Evolutionary conservation across 2,113 vertebrate genomes (phyloP).

Genomic region (Corythoichthys haematopterus): DNA sequence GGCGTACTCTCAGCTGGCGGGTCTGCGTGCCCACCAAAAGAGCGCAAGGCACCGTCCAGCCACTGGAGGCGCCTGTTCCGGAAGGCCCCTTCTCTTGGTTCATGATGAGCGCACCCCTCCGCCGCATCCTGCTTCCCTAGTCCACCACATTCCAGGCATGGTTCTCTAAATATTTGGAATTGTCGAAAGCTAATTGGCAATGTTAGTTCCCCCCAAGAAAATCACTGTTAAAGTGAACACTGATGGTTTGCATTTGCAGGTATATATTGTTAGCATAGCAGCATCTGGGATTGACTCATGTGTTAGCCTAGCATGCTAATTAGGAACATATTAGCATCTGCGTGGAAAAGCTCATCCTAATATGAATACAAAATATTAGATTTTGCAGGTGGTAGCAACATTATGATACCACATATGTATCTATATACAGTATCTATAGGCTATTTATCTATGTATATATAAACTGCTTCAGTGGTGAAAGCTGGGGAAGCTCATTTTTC

Average conservation of each 20-base stretch:
- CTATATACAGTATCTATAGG: too few relatives aligned
- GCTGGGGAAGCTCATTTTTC: too few relatives aligned
- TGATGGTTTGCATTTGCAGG: not conserved
- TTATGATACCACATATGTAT: too few relatives aligned
- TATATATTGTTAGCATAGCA: not conserved
- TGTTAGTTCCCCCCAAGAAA: not conserved
- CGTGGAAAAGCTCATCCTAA: too few relatives aligned
- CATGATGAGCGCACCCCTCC: constrained; percentile 76
- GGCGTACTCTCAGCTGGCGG: constrained; percentile 93
- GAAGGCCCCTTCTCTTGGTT: constrained; percentile 32
- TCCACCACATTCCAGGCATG: constrained; percentile 88
- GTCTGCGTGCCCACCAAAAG: constrained; percentile 93
- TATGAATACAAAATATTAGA: too few relatives aligned
- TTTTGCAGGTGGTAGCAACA: too few relatives aligned
- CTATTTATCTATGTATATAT: too few relatives aligned
- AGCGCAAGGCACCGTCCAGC: constrained; percentile 89
- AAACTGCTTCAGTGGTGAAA: too few relatives aligned
- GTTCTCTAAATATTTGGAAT: constrained; percentile 76
- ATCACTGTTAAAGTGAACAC: too few relatives aligned
- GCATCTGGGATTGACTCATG: not conserved
- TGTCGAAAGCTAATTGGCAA: not conserved
- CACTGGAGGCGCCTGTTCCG: constrained; percentile 11
- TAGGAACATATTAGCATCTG: too few relatives aligned
- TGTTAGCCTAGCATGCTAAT: not conserved
- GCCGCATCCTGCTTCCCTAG: constrained; percentile 80